Evolutionary conservation across 2,113 vertebrate species (phyloP).

Genomic region (Calonectris borealis): DNA sequence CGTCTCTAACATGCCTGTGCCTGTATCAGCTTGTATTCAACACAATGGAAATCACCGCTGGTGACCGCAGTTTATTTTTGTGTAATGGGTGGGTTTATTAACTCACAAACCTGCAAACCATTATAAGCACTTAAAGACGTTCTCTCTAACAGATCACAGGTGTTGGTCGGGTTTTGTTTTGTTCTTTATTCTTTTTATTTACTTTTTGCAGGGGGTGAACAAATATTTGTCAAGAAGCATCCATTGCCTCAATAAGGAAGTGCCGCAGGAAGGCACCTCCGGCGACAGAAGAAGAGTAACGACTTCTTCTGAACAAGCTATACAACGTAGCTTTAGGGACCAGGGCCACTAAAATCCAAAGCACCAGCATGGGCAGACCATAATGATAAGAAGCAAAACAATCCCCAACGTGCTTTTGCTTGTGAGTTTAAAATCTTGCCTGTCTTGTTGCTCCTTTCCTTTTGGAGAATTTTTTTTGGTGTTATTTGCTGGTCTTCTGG

Average conservation of each 20-base stretch:
- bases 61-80: not conserved
- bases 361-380: not conserved
- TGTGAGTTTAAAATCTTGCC: not conserved
- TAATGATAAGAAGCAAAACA: not conserved
- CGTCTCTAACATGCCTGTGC: not conserved
- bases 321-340: not conserved
- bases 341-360: not conserved
- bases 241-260: not conserved
- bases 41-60: not conserved
- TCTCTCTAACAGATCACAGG: not conserved
- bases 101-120: not conserved
- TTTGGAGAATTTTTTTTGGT: not conserved
- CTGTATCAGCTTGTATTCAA: not conserved
- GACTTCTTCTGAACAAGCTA: not conserved
- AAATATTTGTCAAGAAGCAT: not conserved
- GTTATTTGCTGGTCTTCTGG: not conserved
- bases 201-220: not conserved
- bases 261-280: not conserved
- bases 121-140: not conserved
- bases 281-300: not conserved
- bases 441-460: not conserved
- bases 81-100: not conserved
- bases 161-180: not conserved
- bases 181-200: not conserved
- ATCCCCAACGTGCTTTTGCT: not conserved